A percentile compares a stretch with the other conserved stretches of the same genome.
Evolutionary conservation across 2,888 invertebrate genomes (phyloP).

Genomic region (Esperia sulphurella): DNA sequence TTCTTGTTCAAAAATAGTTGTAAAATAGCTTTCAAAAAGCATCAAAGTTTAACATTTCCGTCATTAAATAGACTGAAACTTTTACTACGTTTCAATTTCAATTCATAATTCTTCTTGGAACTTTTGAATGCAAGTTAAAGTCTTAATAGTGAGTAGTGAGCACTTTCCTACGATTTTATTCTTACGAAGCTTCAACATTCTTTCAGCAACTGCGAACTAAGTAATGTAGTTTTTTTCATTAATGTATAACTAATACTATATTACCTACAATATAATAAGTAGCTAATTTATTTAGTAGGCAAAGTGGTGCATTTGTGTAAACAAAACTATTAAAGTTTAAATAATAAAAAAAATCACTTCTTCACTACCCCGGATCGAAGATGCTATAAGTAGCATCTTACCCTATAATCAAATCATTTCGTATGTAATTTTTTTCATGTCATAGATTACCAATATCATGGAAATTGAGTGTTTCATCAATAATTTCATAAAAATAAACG

Average conservation of each 20-base stretch:
- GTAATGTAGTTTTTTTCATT: constrained; percentile 11
- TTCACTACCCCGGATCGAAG: too few species aligned
- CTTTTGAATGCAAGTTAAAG: constrained; percentile 66
- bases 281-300: too few species aligned
- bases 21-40: constrained; percentile 4
- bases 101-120: constrained; percentile 62
- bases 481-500: constrained; percentile 78
- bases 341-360: too few species aligned
- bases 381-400: too few species aligned
- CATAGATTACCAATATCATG: constrained; percentile 25
- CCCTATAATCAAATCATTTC: too few species aligned
- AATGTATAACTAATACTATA: too few species aligned
- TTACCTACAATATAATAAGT: too few species aligned
- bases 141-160: constrained; percentile 57
- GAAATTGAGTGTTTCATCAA: constrained; percentile 66
- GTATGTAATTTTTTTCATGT: too few species aligned
- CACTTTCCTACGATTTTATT: constrained; percentile 47
- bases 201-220: constrained; percentile 26
- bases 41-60: constrained; percentile 27
- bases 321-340: too few species aligned
- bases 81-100: constrained; percentile 52
- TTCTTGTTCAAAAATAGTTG: neutral
- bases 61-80: constrained; percentile 37
- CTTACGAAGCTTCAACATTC: constrained; percentile 36
- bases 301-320: too few species aligned